Conservation (phyloP, 2,797 vertebrate genomes). For the Brachyrhaphis roseni region DNA sequence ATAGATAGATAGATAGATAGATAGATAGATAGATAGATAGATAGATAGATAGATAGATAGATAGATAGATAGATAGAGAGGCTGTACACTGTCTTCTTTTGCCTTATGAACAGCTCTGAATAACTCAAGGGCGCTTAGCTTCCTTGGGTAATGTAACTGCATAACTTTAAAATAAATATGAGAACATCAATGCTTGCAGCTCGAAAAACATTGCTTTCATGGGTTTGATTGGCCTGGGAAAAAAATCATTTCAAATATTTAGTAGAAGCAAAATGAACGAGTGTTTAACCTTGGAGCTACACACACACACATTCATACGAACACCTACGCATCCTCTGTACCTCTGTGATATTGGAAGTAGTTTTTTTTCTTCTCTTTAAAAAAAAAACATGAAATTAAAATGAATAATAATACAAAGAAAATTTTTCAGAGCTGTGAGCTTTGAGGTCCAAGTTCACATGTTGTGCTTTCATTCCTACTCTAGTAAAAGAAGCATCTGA, state of each 20-base stretch:
- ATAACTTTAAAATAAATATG: conserved; percentile 28
- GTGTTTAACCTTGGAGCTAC: conserved; percentile 30
- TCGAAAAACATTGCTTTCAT: neutral
- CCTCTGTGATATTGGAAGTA: conserved; percentile 22
- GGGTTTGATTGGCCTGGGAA: conserved; percentile 7
- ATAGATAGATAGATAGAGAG: conserved; percentile 27
- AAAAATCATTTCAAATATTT: neutral
- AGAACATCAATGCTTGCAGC: conserved; percentile 5
- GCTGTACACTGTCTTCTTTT: conserved; percentile 8
- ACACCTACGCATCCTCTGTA: conserved; percentile 21
- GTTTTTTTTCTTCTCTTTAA: neutral
- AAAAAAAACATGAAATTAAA: conserved; percentile 36
- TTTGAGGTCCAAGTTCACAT: conserved; percentile 46
- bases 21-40: too few relatives aligned
- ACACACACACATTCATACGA: conserved; percentile 1
- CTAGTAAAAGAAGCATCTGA: conserved; percentile 30
- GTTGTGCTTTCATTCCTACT: conserved; percentile 36
- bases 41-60: conserved; percentile 30
- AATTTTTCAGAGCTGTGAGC: conserved; percentile 27
- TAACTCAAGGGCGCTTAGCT: conserved; percentile 42
- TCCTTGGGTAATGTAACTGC: conserved; percentile 22
- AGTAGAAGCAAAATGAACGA: conserved; percentile 7
- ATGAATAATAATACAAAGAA: neutral
- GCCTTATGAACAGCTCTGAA: conserved; percentile 27
- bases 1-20: neutral